Conservation (phyloP, 2,888 invertebrate genomes). For the Lydus trimaculatus region DNA sequence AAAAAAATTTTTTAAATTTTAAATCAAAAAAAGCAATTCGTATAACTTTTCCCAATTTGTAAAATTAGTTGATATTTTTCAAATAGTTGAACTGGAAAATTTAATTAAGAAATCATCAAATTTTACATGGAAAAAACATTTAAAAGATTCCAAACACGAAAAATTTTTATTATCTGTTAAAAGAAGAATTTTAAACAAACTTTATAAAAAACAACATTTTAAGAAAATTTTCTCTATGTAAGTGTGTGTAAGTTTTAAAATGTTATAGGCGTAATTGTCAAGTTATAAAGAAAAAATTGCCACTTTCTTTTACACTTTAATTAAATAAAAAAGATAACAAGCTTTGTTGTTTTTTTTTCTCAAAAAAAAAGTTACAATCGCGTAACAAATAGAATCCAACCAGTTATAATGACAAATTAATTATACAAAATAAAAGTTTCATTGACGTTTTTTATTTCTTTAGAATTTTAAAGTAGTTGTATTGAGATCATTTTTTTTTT, state of each 20-base stretch:
- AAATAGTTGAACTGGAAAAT: too few species aligned
- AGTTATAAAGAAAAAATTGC: background rate
- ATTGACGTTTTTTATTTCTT: background rate
- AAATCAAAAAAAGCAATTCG: too few species aligned
- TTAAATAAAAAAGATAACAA: background rate
- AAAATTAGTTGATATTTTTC: too few species aligned
- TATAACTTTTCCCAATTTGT: too few species aligned
- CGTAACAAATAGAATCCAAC: background rate
- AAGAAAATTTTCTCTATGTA: too few species aligned
- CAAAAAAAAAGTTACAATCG: background rate
- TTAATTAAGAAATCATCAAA: too few species aligned
- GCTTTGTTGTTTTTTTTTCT: background rate
- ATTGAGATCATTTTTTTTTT: background rate
- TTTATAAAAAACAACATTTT: too few species aligned
- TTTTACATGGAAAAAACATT: too few species aligned
- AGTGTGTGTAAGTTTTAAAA: background rate
- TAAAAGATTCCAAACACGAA: too few species aligned
- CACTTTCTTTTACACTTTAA: background rate
- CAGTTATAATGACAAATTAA: constrained; percentile 2
- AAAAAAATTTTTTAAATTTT: too few species aligned
- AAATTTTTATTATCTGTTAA: too few species aligned
- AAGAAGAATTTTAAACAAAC: too few species aligned
- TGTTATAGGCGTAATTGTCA: background rate
- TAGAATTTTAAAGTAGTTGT: background rate
- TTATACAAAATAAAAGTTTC: background rate